These are phyloP conservation scores for Amphipoea oculea DNA, from an alignment of 2,888 invertebrate genomes.

Conservation along the genomic window DNA sequence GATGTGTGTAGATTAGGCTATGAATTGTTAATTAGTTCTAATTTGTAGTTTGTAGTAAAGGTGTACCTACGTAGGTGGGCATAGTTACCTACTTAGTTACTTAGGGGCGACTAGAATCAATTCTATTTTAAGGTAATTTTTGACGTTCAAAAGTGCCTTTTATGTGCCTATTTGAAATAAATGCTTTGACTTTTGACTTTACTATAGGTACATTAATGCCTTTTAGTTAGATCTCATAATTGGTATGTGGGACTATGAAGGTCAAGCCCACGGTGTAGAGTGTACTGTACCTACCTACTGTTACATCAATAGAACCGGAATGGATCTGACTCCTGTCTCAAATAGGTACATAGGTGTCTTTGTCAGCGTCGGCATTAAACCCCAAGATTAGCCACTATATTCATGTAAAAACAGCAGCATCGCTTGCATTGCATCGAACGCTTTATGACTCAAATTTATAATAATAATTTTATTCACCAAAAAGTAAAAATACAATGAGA, in stretches of 20 bases:
- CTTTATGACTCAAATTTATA: conserved; percentile 9
- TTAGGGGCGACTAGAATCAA: too few relatives aligned
- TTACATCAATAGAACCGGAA: neutral
- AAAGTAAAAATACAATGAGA: too few relatives aligned
- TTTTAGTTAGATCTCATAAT: neutral
- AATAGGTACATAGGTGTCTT: neutral
- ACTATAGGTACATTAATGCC: neutral
- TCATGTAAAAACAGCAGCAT: neutral
- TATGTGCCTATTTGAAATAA: too few relatives aligned
- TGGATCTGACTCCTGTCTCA: neutral
- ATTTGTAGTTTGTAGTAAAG: neutral
- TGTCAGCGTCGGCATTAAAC: neutral
- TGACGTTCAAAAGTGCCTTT: too few relatives aligned
- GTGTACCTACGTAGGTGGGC: neutral
- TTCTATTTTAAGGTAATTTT: too few relatives aligned
- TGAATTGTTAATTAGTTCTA: neutral
- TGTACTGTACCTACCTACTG: neutral
- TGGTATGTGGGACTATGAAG: neutral
- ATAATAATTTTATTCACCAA: too few relatives aligned
- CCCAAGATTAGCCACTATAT: neutral
- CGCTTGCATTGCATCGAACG: neutral
- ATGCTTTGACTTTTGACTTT: too few relatives aligned
- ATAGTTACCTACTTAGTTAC: neutral
- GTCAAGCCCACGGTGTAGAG: neutral
- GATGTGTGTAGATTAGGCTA: neutral